Evolutionary conservation across 2,113 vertebrate genomes (phyloP).

Genomic region (Stictonetta naevosa): DNA sequence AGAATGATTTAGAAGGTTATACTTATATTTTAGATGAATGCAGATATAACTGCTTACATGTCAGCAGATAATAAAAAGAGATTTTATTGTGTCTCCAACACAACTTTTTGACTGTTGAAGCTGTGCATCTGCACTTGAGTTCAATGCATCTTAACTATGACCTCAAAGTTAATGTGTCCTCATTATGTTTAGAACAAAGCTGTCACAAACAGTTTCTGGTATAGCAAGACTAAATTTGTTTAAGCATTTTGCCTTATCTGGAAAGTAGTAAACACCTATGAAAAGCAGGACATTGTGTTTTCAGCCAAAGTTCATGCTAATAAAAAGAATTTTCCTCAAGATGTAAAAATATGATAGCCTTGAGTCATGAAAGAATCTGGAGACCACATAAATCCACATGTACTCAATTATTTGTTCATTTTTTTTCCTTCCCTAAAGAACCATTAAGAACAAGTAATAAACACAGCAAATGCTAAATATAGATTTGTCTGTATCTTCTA

Average conservation of each 20-base stretch:
- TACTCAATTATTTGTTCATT: neutral
- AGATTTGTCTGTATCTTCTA: neutral
- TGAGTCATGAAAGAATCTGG: neutral
- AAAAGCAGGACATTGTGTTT: neutral
- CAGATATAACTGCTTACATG: neutral
- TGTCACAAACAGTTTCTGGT: neutral
- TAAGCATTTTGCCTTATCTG: neutral
- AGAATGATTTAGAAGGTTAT: neutral
- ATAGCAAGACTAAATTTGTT: neutral
- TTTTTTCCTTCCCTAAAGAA: neutral
- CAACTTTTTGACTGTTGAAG: conserved; percentile 11
- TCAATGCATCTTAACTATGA: conserved; percentile 10
- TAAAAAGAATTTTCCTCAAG: neutral
- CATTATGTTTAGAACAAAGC: conserved; percentile 28
- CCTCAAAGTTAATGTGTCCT: conserved; percentile 11
- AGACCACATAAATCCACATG: neutral
- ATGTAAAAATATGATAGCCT: neutral
- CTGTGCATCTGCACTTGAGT: neutral
- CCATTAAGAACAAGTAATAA: neutral
- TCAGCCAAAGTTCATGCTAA: neutral
- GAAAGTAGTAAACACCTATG: neutral
- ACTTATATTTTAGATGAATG: neutral
- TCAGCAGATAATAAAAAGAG: conserved; percentile 10
- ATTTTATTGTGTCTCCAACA: neutral
- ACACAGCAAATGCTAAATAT: neutral